phyloP scores from a whole-genome alignment of 2,888 invertebrate species.

The Ochropacha duplaris region DNA sequence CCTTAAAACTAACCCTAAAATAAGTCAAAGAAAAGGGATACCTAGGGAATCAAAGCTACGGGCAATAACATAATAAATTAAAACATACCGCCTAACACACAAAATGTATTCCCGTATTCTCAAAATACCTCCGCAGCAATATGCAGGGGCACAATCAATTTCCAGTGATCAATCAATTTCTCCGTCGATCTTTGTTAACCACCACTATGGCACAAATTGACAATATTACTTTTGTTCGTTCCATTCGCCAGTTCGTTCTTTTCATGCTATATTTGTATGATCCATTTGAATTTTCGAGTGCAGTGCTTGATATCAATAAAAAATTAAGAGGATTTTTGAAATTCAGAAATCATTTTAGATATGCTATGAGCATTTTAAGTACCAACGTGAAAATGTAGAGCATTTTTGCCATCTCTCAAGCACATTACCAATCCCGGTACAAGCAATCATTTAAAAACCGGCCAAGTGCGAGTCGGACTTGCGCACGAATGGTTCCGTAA shows the following conservation, averaged over 20 bases:
- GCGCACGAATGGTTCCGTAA: no score
- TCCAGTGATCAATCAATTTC: slow-evolving; percentile 1
- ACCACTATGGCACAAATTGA: neutral
- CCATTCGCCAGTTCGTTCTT: neutral
- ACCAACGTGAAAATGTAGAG: no score
- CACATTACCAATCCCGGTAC: neutral
- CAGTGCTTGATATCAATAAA: neutral
- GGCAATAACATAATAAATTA: neutral
- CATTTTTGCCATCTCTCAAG: no score
- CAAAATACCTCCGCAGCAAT: neutral
- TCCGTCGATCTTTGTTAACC: neutral
- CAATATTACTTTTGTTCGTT: neutral
- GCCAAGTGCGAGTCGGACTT: no score
- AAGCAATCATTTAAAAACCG: no score
- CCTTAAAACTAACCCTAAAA: no score
- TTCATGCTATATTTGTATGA: neutral
- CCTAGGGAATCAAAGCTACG: neutral
- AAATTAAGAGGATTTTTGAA: no score
- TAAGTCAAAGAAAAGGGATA: no score
- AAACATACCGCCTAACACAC: neutral
- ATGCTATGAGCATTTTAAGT: no score
- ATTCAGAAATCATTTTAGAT: no score
- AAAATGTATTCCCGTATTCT: neutral
- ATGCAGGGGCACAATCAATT: neutral
- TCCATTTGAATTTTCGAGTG: neutral